Base-by-base conservation (phyloP, 1,140 invertebrate species). In the Asbolus verrucosus region DNA sequence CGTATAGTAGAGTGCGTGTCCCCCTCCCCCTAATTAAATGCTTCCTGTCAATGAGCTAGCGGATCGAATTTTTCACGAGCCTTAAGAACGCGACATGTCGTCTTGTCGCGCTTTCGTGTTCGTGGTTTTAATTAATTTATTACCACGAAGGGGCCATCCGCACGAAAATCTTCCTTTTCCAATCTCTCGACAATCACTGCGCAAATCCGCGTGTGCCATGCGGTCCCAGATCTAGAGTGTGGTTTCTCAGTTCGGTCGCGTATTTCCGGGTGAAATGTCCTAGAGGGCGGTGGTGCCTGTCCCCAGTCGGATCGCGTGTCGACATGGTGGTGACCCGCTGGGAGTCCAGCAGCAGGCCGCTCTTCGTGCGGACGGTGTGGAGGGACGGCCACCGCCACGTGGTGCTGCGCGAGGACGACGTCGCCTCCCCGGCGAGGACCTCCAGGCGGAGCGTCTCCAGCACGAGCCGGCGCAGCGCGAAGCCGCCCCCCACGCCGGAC, bases 331-430 rank as follows among this genome's bases (percentile, higher is more conserved):
- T 73, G n/a, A 75, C 67, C 15, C 85, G 85, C 70, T 92, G 91
- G 91, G 86, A 90, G 74, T 88, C 90, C 6, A 91, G 90, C 18
- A 85, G 87, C 73, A 82, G 88, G 76, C 89, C 90, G 24, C 83
- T 92, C 69, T 90, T 87, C 75, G 86, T 92, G 1, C 83, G 84
- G 69, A 91, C 89, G 1, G 85, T 91, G 1, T 92, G 89, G 90
- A 84, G 89, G 13, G 85, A 89, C 73, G 90, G 90, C 1, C 85
- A 89, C 70, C 84, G 89, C 41, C 91, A 92, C 80, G 89, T 89
- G 0, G 85, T 92, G 6, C 79, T 92, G 19, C 84, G 87, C 0
- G 81, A 90, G 27, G 46, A 54, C 19, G 39, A 43, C 1, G 5
- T 6, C 4, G 13, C 3, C 4, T n/a, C 11, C 6, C 46, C n/a